Evolutionary conservation across 1,140 invertebrate genomes (phyloP).

Genomic region (Zaprionus africanus): DNA sequence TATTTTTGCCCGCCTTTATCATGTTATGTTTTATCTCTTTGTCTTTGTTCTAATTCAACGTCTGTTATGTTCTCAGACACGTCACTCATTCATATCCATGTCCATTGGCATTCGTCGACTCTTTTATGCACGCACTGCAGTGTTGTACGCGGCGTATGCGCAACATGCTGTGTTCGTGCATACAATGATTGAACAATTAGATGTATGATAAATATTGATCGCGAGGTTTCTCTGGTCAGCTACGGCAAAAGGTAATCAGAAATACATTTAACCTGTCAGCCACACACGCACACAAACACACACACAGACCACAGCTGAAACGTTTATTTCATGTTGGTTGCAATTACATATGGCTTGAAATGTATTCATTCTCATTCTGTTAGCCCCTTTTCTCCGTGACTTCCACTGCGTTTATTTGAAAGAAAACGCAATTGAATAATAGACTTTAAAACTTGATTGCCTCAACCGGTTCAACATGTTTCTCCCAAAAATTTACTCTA

Average conservation of each 20-base stretch:
- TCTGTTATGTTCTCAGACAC: not conserved
- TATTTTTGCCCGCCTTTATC: not conserved
- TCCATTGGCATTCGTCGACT: not conserved
- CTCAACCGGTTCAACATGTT: constrained; percentile 11
- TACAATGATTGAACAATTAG: constrained; percentile 39
- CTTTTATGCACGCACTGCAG: not conserved
- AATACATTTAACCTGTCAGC: constrained; percentile 27
- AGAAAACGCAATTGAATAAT: not conserved
- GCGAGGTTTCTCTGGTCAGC: constrained; percentile 1
- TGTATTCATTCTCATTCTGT: not conserved
- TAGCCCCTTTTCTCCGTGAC: not conserved
- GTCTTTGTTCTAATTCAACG: not conserved
- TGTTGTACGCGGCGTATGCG: constrained; percentile 44
- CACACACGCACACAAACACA: not conserved
- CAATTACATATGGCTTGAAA: constrained; percentile 20
- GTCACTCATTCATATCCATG: not conserved
- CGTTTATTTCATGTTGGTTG: constrained; percentile 19
- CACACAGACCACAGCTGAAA: constrained; percentile 8
- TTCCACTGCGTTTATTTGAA: constrained; percentile 22
- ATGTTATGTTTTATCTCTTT: not conserved
- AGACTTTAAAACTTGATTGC: constrained; percentile 5
- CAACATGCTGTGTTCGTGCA: constrained; percentile 34
- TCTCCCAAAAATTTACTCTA: not conserved
- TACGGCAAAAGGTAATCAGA: constrained; percentile 16
- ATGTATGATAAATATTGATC: constrained; percentile 46